Conservation (phyloP, 2,113 vertebrate genomes). For the Tretioscincus oriximinensis region DNA sequence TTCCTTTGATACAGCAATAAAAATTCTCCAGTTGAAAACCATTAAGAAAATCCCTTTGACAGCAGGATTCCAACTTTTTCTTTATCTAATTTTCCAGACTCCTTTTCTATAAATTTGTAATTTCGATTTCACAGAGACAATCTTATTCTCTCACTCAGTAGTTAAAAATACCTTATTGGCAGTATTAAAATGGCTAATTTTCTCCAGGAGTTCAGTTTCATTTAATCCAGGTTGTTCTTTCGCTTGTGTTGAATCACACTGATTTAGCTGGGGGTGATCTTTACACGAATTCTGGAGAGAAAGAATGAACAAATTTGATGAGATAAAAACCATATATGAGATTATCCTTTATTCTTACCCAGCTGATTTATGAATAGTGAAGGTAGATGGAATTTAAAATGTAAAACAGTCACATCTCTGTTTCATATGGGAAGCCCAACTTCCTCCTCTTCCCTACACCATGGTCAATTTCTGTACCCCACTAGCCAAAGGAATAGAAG, state of each 20-base stretch:
- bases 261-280: slow-evolving; percentile 56
- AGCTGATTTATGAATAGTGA: neutral
- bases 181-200: slow-evolving; percentile 78
- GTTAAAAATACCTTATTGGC: slow-evolving; percentile 80
- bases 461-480: neutral
- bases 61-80: no score
- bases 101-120: no score
- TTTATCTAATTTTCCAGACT: no score
- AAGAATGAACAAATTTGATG: neutral
- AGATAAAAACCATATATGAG: neutral
- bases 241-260: slow-evolving; percentile 59
- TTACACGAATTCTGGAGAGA: slow-evolving; percentile 40
- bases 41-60: no score
- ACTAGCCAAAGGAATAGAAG: neutral
- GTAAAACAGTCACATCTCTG: neutral
- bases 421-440: neutral
- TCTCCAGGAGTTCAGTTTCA: slow-evolving; percentile 77
- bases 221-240: slow-evolving; percentile 67
- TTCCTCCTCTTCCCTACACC: neutral
- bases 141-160: neutral
- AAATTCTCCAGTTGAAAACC: no score
- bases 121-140: neutral
- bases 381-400: neutral
- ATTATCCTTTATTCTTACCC: neutral
- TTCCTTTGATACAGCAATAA: no score